Base-by-base conservation (phyloP, 2,888 invertebrate genomes). In the Reticulitermes lucifugus region DNA sequence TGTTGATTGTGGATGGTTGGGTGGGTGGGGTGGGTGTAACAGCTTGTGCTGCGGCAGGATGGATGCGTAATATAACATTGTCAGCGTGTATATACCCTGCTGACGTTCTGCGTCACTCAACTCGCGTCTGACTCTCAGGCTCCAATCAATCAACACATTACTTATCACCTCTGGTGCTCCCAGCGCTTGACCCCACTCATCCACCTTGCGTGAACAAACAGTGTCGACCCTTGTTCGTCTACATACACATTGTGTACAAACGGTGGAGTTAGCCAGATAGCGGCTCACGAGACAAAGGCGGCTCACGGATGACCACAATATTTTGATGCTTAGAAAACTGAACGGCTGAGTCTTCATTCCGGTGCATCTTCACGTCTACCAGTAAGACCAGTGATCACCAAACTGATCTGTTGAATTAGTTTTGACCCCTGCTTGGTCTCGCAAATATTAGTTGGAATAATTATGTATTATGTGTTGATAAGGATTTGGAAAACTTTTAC, bases 141-240 rank as follows among this genome's bases (percentile, higher is more conserved):
- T 59, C 84, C 77, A 84, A 84, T 84, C 84, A 84, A 84, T 84
- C 84, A 84, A 84, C 79, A 65, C 77, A 84, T 84, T 84, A 84
- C 84, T 84, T 84, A 84, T 84, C 84, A 77, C 84, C 77, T 75
- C 84, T 60, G 70, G 65, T 60, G 65, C 60, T 41, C 70, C 81
- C 14, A 70, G 70, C 81, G 81, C 70, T 81, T 81, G 81, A 81
- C 81, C 81, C 35, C 43, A 25, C 83, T 55, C 70, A 55, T 59
- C 83, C 84, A 84, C 84, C 84, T 84, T 84, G 84, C 84, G 77
- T 70, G 65, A 70, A 46, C 81, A 81, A 81, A 81, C 81, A 81
- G 41, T 70, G 81, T 81, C 81, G 55, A 79, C 51, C 55, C 51
- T 65, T 65, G 65, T 65, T 65, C 65, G n/a, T 77, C 77, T 46